phyloP scores from a whole-genome alignment of 2,797 vertebrate genomes.

The Sebastes glaucus region DNA sequence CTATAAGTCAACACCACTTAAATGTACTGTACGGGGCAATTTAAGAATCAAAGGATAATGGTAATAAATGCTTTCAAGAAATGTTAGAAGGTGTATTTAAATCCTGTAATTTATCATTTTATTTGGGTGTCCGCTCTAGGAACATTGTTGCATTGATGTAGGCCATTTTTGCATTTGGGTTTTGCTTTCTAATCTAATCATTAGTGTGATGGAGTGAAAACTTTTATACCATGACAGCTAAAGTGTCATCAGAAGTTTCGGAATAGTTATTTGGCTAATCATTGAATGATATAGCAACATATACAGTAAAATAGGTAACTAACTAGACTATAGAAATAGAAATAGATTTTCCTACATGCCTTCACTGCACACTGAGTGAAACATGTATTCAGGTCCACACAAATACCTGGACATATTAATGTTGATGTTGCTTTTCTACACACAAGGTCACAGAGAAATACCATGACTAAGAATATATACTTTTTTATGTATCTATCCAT shows the following conservation, averaged over 20 bases:
- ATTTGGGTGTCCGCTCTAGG: neutral
- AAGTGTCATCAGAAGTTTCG: neutral
- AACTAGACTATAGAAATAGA: neutral
- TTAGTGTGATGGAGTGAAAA: neutral
- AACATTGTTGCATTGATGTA: neutral
- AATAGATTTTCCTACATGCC: neutral
- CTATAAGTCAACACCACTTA: conserved; percentile 34
- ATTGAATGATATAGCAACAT: neutral
- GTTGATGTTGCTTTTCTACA: neutral
- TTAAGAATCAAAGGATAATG: neutral
- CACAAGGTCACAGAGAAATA: neutral
- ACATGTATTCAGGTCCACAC: neutral
- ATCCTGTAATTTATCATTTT: neutral
- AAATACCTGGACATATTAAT: neutral
- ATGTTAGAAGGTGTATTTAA: neutral
- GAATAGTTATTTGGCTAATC: neutral
- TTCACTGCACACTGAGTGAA: neutral
- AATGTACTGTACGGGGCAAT: neutral
- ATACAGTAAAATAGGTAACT: neutral
- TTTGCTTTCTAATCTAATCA: neutral
- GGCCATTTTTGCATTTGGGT: neutral
- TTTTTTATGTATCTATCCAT: too few species aligned
- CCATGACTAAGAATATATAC: neutral
- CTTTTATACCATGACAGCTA: neutral
- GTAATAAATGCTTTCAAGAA: neutral